These are phyloP conservation scores for Oncorhynchus mykiss DNA, from an alignment of 2,113 vertebrate genomes.

Conservation along the genomic window DNA sequence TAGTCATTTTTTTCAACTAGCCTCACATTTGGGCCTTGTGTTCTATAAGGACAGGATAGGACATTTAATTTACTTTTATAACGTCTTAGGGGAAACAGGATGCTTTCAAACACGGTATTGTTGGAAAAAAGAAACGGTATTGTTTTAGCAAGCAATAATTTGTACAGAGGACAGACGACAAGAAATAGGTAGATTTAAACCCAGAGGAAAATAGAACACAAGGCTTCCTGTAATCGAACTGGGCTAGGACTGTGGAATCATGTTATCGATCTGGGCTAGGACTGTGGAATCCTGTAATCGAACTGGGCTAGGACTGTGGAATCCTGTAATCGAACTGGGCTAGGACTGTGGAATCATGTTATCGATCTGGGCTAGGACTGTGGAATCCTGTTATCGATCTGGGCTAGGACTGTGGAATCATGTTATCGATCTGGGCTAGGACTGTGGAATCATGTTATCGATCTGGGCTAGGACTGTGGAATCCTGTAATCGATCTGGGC, in stretches of 20 bases:
- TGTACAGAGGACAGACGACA: constrained; percentile 13
- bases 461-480: too few relatives aligned
- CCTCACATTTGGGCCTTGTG: constrained; percentile 19
- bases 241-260: constrained; percentile 11
- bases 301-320: too few relatives aligned
- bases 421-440: too few relatives aligned
- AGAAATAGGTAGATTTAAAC: constrained; percentile 31
- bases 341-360: too few relatives aligned
- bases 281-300: not conserved
- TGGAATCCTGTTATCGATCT: too few relatives aligned
- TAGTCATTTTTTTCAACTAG: constrained; percentile 39
- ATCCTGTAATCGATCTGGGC: constrained; percentile 30
- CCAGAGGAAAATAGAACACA: constrained; percentile 10
- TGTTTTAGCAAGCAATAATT: constrained; percentile 47
- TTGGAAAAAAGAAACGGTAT: constrained; percentile 45
- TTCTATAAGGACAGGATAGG: constrained; percentile 20
- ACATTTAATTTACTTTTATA: constrained; percentile 53
- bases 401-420: too few relatives aligned
- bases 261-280: constrained; percentile 20
- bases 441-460: too few relatives aligned
- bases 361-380: too few relatives aligned
- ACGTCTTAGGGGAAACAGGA: constrained; percentile 50
- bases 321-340: too few relatives aligned
- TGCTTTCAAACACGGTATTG: constrained; percentile 48
- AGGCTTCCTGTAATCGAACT: constrained; percentile 28